Base-by-base conservation (phyloP, 2,888 invertebrate species). In the Drepanosiphum platanoidis region DNA sequence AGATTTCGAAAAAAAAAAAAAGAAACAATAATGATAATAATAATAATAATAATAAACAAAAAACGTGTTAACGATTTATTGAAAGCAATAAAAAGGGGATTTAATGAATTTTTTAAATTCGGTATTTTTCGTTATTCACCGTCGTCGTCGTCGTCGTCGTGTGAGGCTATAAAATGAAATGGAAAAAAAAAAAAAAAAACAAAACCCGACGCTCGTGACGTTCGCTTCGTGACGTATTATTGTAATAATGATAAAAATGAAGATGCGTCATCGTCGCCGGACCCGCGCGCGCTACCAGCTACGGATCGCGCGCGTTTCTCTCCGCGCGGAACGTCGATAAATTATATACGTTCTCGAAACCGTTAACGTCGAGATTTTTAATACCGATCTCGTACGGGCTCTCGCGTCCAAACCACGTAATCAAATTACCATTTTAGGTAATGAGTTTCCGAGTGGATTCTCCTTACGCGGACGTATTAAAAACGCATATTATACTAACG, bases 251-350 rank as follows among this genome's bases (percentile, higher is more conserved):
- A 78, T 77, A 64, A 78, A 64, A 64, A 64, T 36, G 64, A 39
- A 78, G 42, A 78, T 30, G 64, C 78, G 64, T 78, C 78, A 78
- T 39, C 78, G 64, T 78, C 78, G 64, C 78, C 32, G 30, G 27
- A 36, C 36, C 64, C 5, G n/a, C 30, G n/a, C 27, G 34, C n/a
- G 64, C 64, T 39, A 66, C 64, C 39, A 61, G 18, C n/a, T n/a
- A 8, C 18, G 3, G 18, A n/a, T 22, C 1, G 58, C 46, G 46
- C 11, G 52, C 32, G 13, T 74, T 42, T 27, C 30, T 42, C 8
- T 77, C 27, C 77, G n/a, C n/a, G n/a, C 61, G 27, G 27, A 61
- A 77, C 30, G 61, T 64, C 78, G 15, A 42, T 78, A 78, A 66
- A 78, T 78, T 78, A 42, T 42, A 8, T 46, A 11, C 32, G 36